Base-by-base conservation (phyloP, 1,140 invertebrate species). In the Archivesica marissinica region DNA sequence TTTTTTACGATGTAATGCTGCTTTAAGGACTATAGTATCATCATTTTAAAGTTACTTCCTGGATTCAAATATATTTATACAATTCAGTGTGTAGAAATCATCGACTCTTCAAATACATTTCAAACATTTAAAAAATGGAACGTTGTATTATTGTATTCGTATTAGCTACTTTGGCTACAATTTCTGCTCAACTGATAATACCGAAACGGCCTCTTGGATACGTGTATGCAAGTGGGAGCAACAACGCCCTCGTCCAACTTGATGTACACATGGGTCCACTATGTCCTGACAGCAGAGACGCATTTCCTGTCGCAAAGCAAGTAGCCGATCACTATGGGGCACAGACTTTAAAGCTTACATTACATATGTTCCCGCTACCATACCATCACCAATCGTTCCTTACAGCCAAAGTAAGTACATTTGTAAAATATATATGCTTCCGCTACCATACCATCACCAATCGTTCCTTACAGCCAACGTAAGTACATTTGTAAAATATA, bases 351-450 rank as follows among this genome's bases (percentile, higher is more conserved):
- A 77, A 38, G 25, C 80, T 91, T 3, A 88, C 75, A 2, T 68
- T 84, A 13, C 85, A 88, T 64, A 56, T 89, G 30, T 91, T 91
- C 41, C 90, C 90, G 9, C 88, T 91, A 39, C 90, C 90, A 2
- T 91, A 91, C 64, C 90, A 91, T 82, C 82, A 85, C 52, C 86
- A 86, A 56, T 47, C 88, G 2, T 89, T 78, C 68, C 52, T 86
- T 20, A 72, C 81, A n/a, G 83, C 88, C 15, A 86, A 86, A 74
- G 90, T 91, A 75, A 85, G 78, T 80, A 59, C 17, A 33, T 7
- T 52, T 11, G 15, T 75, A 25, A 75, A 11, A 20, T 50, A n/a
- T n/a, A n/a, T n/a, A 38, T 88, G 15, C 89, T 90, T 44, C 89
- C 89, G 4, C 86, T 90, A 54, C 88, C 89, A 1, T 90, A 90